phyloP scores from a whole-genome alignment of 2,797 vertebrate species.

The Sebastes trivittatus region DNA sequence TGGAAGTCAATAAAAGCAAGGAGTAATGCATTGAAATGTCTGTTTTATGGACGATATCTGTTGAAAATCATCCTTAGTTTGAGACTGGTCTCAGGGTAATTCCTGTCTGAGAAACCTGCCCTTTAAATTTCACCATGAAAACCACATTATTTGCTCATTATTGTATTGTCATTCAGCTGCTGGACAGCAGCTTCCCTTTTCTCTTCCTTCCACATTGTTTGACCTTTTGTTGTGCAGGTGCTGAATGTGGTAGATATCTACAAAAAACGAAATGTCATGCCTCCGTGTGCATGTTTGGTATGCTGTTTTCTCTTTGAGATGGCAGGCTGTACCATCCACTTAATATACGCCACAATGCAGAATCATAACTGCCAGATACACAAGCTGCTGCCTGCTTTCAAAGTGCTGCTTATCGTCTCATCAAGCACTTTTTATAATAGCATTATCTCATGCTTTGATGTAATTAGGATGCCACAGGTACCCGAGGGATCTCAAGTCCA shows the following conservation, averaged over 20 bases:
- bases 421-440: slow-evolving; percentile 32
- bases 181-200: neutral
- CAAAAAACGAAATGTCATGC: slow-evolving; percentile 30
- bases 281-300: neutral
- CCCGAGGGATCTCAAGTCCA: slow-evolving; percentile 42
- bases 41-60: neutral
- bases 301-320: slow-evolving; percentile 16
- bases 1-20: neutral
- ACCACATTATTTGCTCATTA: slow-evolving; percentile 3
- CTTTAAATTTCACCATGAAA: slow-evolving; percentile 9
- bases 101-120: neutral
- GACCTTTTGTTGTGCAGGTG: slow-evolving; percentile 18
- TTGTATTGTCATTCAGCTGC: neutral
- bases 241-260: slow-evolving; percentile 8
- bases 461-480: slow-evolving; percentile 52
- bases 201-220: neutral
- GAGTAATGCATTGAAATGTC: neutral
- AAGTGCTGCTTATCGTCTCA: slow-evolving; percentile 32
- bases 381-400: slow-evolving; percentile 20
- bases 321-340: neutral
- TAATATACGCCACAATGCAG: neutral
- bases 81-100: neutral
- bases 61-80: neutral
- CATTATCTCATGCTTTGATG: slow-evolving; percentile 51
- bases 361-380: slow-evolving; percentile 7